phyloP scores from a whole-genome alignment of 2,113 vertebrate species.

The Natator depressus region DNA sequence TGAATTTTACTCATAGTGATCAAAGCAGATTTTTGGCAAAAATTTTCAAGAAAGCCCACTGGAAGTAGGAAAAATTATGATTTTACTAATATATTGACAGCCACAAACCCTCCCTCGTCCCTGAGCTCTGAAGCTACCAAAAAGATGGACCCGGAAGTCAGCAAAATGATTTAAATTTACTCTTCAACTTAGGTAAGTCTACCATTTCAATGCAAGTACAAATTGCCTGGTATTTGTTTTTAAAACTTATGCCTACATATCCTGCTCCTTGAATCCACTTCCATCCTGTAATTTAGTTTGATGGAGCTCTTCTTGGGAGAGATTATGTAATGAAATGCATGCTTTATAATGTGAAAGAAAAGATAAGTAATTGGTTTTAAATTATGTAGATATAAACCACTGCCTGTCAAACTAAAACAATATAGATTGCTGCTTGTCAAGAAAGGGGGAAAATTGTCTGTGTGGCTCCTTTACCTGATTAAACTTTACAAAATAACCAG shows the following conservation, averaged over 20 bases:
- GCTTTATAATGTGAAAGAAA: constrained; percentile 40
- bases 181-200: not conserved
- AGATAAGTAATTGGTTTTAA: constrained; percentile 48
- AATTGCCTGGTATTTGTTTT: constrained; percentile 24
- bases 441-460: constrained; percentile 25
- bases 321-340: constrained; percentile 29
- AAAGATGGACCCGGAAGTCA: not conserved
- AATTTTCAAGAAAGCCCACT: not conserved
- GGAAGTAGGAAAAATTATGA: not conserved
- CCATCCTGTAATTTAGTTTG: constrained; percentile 41
- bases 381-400: constrained; percentile 28
- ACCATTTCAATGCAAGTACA: not conserved
- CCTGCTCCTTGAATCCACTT: constrained; percentile 16
- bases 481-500: constrained; percentile 42
- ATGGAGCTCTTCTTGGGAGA: constrained; percentile 30
- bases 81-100: not conserved
- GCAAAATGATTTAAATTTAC: not conserved
- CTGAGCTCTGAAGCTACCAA: not conserved
- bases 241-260: not conserved
- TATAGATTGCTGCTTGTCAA: constrained; percentile 61
- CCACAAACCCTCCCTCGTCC: not conserved
- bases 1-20: not conserved
- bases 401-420: constrained; percentile 53
- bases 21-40: not conserved
- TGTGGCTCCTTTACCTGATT: constrained; percentile 41